Base-by-base conservation (phyloP, 2,888 invertebrate species). In the Malthinus seriepunctatus region DNA sequence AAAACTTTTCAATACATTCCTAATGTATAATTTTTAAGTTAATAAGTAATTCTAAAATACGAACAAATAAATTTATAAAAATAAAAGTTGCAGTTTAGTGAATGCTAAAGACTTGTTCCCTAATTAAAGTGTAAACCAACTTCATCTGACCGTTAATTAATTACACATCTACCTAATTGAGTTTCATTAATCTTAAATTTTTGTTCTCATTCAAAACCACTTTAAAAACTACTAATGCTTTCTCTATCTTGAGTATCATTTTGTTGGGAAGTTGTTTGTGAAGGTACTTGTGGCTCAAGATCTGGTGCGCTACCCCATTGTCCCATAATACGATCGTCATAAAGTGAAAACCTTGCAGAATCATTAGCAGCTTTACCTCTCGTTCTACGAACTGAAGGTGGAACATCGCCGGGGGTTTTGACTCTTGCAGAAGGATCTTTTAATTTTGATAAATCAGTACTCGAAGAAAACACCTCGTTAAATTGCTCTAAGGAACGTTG, bases 321-420 rank as follows among this genome's bases (percentile, higher is more conserved):
- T 1, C 72, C 74, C 10, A 71, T 70, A 65, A 94, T 92, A 39
- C 94, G 83, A 74, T 95, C 95, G 70, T 94, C 93, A 71, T 93
- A 94, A 12, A 95, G 80, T 44, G 94, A 94, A 69, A 95, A 85
- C 63, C 95, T 78, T 2, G 82, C 80, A 3, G 73, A 64, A 5
- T 79, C 84, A 64, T 88, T 88, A 39, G 86, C 85, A 1, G 88
- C 88, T 62, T 87, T 81, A 2, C 88, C 82, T 33, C 88, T 78
- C 1, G 89, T 87, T 67, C 87, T 84, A 9, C 91, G 76, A 0
- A 91, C 88, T 0, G 91, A 90, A 0, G 90, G 88, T 0, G 91
- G 91, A 23, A 91, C 83, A 74, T 92, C 92, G 0, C 91, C 91
- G 0, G 92, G 91, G 0, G 91, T 92, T 72, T 92, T 91, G 1